A percentile compares a stretch with the other conserved stretches of the same genome.
These are phyloP conservation scores for Archips crataeganus DNA, from an alignment of 2,888 invertebrate species.

Conservation along the genomic window DNA sequence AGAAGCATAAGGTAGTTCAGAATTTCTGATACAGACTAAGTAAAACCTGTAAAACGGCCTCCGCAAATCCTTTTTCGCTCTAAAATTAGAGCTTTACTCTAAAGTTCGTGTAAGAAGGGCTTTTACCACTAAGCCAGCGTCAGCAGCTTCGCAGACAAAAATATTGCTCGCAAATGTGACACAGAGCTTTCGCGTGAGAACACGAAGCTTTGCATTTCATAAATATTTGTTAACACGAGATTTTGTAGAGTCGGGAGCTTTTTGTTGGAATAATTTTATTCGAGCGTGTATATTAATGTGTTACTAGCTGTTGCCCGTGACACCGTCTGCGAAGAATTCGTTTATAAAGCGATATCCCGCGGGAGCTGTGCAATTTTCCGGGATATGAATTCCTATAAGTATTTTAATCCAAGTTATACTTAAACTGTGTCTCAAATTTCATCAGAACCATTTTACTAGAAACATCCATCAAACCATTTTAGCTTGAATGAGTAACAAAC, in stretches of 20 bases:
- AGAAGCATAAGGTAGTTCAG: no score
- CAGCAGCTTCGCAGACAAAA: slow-evolving; percentile 30
- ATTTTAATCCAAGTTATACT: no score
- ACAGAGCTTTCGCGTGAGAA: slow-evolving; percentile 17
- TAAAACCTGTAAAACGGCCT: no score
- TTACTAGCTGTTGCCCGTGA: no score
- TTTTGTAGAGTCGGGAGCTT: slow-evolving; percentile 3
- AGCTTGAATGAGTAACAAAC: no score
- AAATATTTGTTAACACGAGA: slow-evolving; percentile 30
- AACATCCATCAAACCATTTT: no score
- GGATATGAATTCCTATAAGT: no score
- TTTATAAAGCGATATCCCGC: no score
- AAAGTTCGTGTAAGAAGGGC: slow-evolving; percentile 20
- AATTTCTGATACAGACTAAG: background rate
- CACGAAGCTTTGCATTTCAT: slow-evolving; percentile 38
- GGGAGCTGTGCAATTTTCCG: no score
- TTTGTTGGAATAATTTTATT: background rate
- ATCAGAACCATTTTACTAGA: no score
- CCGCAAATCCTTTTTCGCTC: background rate
- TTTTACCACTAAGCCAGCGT: slow-evolving; percentile 19
- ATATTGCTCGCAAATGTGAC: slow-evolving; percentile 27
- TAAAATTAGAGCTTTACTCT: slow-evolving; percentile 11
- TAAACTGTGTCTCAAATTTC: no score
- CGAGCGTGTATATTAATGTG: background rate
- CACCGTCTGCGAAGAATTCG: no score